These are phyloP conservation scores for Myotis lucifugus DNA, from an alignment of 2,113 vertebrate species.

Conservation along the genomic window DNA sequence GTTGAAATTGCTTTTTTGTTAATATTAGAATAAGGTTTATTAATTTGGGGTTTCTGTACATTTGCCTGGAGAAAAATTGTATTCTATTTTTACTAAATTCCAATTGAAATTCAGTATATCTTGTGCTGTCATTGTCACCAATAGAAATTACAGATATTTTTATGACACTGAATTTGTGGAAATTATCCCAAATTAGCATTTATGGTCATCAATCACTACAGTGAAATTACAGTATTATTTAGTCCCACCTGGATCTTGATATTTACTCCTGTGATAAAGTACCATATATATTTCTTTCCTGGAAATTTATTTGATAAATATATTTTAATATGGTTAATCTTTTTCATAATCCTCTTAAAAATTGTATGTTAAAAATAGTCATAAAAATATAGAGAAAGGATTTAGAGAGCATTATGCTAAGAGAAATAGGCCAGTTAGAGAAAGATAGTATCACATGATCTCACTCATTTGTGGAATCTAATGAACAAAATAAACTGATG, in stretches of 20 bases:
- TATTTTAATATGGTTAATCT: not conserved
- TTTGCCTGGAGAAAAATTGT: not conserved
- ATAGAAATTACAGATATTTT: conserved; percentile 15
- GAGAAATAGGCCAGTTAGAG: too few relatives aligned
- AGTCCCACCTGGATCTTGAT: not conserved
- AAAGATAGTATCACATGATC: too few relatives aligned
- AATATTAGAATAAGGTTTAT: not conserved
- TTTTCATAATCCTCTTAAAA: not conserved
- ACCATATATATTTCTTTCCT: not conserved
- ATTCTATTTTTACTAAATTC: not conserved
- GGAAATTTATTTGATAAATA: not conserved
- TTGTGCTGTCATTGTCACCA: not conserved
- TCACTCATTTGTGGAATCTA: too few relatives aligned
- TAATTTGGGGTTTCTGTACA: not conserved
- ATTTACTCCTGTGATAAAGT: not conserved
- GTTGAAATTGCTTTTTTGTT: not conserved
- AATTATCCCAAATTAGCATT: not conserved
- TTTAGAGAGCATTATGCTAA: too few relatives aligned
- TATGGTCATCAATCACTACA: not conserved
- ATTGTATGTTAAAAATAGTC: not conserved
- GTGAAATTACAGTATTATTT: not conserved
- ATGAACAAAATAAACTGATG: too few relatives aligned
- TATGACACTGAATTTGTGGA: not conserved
- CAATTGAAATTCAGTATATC: not conserved
- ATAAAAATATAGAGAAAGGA: not conserved